These are phyloP conservation scores for Schrankia costaestrigalis DNA, from an alignment of 2,888 invertebrate species.

Conservation along the genomic window DNA sequence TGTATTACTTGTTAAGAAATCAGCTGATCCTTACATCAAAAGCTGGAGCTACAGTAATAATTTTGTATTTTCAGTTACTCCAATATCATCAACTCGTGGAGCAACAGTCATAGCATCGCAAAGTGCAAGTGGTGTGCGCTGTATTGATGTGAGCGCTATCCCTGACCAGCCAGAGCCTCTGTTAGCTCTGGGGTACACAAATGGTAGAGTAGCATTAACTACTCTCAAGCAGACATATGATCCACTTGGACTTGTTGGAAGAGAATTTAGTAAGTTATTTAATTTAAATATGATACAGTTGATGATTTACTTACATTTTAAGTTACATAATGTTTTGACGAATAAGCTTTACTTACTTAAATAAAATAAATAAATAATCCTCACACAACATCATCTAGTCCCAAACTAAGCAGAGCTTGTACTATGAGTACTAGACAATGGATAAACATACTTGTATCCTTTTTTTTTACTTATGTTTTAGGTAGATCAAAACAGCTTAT, in stretches of 20 bases:
- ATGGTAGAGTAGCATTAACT: conserved; percentile 92
- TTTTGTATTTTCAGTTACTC: conserved; percentile 74
- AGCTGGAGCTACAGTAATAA: too few relatives aligned
- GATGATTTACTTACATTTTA: background rate
- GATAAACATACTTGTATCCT: too few relatives aligned
- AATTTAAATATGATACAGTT: background rate
- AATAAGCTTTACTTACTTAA: too few relatives aligned
- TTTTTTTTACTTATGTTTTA: too few relatives aligned
- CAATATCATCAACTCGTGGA: conserved; percentile 84
- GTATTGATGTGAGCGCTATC: conserved; percentile 91
- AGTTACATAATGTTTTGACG: too few relatives aligned
- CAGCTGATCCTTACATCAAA: too few relatives aligned
- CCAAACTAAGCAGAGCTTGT: too few relatives aligned
- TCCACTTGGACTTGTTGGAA: conserved; percentile 84
- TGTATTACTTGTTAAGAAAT: too few relatives aligned
- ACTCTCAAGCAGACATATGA: conserved; percentile 88
- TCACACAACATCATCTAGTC: too few relatives aligned
- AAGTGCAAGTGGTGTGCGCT: conserved; percentile 91
- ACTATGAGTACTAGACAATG: too few relatives aligned
- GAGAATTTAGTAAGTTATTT: conserved; percentile 84
- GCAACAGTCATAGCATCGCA: conserved; percentile 87
- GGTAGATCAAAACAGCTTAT: too few relatives aligned
- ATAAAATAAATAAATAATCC: too few relatives aligned
- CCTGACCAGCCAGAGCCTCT: conserved; percentile 87
- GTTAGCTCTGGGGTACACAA: conserved; percentile 92